phyloP scores from a whole-genome alignment of 2,113 vertebrate species.

The Microcebus murinus region DNA sequence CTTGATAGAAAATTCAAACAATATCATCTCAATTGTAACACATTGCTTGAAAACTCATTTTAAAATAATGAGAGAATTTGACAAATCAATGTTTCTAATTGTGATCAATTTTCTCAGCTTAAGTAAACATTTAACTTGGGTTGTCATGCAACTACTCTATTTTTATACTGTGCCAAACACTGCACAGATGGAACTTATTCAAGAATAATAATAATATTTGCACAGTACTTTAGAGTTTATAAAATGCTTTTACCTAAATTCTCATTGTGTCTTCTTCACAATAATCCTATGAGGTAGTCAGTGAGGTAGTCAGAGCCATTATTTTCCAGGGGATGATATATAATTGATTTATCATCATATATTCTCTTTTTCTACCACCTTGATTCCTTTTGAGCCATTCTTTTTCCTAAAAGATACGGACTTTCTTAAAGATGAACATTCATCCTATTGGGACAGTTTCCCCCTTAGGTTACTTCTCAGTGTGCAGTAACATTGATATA shows the following conservation, averaged over 20 bases:
- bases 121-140: not conserved
- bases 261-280: not conserved
- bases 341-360: slow-evolving; percentile 31
- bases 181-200: not conserved
- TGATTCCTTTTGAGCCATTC: slow-evolving; percentile 5
- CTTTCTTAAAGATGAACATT: slow-evolving; percentile 43
- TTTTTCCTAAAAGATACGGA: slow-evolving; percentile 51
- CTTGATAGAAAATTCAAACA: not conserved
- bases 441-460: not conserved
- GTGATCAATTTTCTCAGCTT: not conserved
- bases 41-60: not conserved
- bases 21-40: not conserved
- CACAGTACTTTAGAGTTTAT: not conserved
- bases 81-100: slow-evolving; percentile 7
- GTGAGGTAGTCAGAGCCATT: not conserved
- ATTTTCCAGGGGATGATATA: not conserved
- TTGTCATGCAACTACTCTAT: not conserved
- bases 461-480: slow-evolving; percentile 50
- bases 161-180: not conserved
- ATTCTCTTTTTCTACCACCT: not conserved
- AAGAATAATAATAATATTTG: not conserved
- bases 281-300: not conserved
- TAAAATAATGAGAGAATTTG: slow-evolving; percentile 16
- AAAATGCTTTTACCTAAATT: not conserved
- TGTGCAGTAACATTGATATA: not conserved